Conservation (phyloP, 2,888 invertebrate genomes). For the Melinaea marsaeus region DNA sequence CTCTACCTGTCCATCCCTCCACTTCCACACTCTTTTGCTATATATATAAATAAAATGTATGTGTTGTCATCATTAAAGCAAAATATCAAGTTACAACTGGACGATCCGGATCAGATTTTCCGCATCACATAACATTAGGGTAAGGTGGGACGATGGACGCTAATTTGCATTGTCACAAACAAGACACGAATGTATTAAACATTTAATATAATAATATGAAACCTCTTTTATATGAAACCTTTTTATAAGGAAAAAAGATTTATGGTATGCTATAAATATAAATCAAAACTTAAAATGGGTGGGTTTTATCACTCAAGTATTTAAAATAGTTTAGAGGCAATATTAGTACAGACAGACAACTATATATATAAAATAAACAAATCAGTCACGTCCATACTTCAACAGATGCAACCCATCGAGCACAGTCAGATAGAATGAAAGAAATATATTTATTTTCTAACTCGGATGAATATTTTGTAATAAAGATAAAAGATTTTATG, state of each 20-base stretch:
- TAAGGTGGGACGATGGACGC: not conserved
- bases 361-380: conserved; percentile 46
- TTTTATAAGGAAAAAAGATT: too few relatives aligned
- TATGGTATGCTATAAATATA: too few relatives aligned
- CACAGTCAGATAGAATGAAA: conserved; percentile 26
- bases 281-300: conserved; percentile 18
- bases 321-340: conserved; percentile 10
- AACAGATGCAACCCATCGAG: conserved; percentile 45
- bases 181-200: too few relatives aligned
- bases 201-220: too few relatives aligned
- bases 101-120: conserved; percentile 9
- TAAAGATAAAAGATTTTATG: too few relatives aligned
- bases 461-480: too few relatives aligned
- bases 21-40: too few relatives aligned
- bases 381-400: conserved; percentile 37
- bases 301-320: conserved; percentile 3
- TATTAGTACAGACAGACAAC: too few relatives aligned
- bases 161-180: too few relatives aligned
- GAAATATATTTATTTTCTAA: too few relatives aligned
- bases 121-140: conserved; percentile 11
- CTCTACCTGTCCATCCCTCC: too few relatives aligned
- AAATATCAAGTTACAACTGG: conserved; percentile 11
- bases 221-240: too few relatives aligned
- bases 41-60: not conserved
- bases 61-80: not conserved